Base-by-base conservation (phyloP, 2,888 invertebrate genomes). In the Corythucha ciliata region DNA sequence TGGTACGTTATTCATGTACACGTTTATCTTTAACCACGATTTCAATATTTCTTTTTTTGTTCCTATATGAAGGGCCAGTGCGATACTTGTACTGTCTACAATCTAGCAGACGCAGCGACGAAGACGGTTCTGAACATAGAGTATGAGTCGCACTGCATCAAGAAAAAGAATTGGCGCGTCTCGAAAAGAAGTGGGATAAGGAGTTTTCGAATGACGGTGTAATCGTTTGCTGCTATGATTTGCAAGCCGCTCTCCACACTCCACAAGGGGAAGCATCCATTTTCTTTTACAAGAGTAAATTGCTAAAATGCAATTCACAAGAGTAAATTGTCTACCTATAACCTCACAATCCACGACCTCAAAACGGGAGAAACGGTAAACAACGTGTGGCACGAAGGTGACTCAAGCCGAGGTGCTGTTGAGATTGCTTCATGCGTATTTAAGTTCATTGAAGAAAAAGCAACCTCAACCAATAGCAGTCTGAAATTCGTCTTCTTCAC, bases 211-310 rank as follows among this genome's bases (percentile, higher is more conserved):
- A 37, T 37, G 37, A 37, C 14, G 27, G 14, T 20, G 32, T 18
- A n/a, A n/a, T n/a, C n/a, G n/a, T n/a, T n/a, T n/a, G n/a, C n/a
- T n/a, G n/a, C n/a, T n/a, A n/a, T n/a, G 44, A 44, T 14, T 18
- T 44, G 20, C 44, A 44, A 29, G 44, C 44, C 14, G 44, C 44
- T 12, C 29, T 44, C 20, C 29, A 14, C 16, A 44, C 44, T 22
- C 27, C 24, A 29, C 44, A 44, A 44, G 44, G 44, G 7, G 44
- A 44, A 12, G 44, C 44, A 12, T 44, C 44, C 12, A 8, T 44
- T 14, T 33, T 33, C 18, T 33, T 16, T 18, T 33, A 33, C 34
- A 33, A 33, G 7, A 33, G 34, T 33, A 33, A 33, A 33, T 33
- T 33, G 34, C n/a, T n/a, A n/a, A n/a, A n/a, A n/a, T n/a, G n/a